Percentiles rank a stretch among this genome's conserved stretches.
phyloP scores from a whole-genome alignment of 2,113 vertebrate genomes.

The Hiodon tergisus region DNA sequence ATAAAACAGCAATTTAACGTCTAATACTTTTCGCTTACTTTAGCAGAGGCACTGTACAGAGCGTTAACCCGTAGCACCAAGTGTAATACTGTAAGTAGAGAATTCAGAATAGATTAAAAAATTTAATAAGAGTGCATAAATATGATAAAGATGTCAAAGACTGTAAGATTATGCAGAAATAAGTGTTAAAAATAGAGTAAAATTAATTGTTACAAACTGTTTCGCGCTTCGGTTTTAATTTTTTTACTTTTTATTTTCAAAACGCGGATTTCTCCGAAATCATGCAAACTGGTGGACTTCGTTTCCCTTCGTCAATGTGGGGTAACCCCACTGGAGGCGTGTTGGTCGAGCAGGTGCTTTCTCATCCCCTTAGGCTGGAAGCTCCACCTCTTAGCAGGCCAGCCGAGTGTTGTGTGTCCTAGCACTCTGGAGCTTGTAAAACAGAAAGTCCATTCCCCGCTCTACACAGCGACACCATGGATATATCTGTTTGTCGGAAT shows the following conservation, averaged over 20 bases:
- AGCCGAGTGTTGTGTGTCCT: constrained; percentile 55
- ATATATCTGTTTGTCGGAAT: constrained; percentile 39
- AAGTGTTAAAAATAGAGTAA: background rate
- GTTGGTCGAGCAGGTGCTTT: constrained; percentile 73
- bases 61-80: too few relatives aligned
- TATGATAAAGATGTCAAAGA: too few relatives aligned
- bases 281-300: constrained; percentile 20
- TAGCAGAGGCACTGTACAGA: too few relatives aligned
- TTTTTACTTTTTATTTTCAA: constrained; percentile 8
- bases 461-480: constrained; percentile 51
- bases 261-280: constrained; percentile 16
- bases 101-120: too few relatives aligned
- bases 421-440: constrained; percentile 54
- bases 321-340: constrained; percentile 54
- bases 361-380: constrained; percentile 57
- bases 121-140: too few relatives aligned
- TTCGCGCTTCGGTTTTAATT: background rate
- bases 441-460: constrained; percentile 55
- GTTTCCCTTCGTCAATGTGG: constrained; percentile 42
- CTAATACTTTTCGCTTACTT: too few relatives aligned
- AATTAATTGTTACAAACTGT: too few relatives aligned
- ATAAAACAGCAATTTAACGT: background rate
- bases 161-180: too few relatives aligned
- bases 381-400: constrained; percentile 68
- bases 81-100: too few relatives aligned